Evolutionary conservation across 2,797 vertebrate species (phyloP).

Genomic region (Eurystomus glaucurus): DNA sequence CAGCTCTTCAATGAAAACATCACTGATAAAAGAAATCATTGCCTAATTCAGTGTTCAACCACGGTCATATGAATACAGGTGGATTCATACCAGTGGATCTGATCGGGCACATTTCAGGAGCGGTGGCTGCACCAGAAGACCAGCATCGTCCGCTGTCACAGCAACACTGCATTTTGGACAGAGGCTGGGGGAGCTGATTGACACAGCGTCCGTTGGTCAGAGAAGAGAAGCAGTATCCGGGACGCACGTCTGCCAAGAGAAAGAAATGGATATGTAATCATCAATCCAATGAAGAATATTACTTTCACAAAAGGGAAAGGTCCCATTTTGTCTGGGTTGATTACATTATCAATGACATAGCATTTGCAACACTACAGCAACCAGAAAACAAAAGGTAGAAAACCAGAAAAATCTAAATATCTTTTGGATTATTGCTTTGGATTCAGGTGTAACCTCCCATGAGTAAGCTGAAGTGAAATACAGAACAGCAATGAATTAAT

Average conservation of each 20-base stretch:
- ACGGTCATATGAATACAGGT: fast-evolving
- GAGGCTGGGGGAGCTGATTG: slow-evolving; percentile 90
- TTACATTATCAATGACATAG: neutral
- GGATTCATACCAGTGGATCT: slow-evolving; percentile 89
- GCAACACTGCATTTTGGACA: slow-evolving; percentile 94
- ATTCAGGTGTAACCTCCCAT: neutral
- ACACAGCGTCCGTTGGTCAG: slow-evolving; percentile 91
- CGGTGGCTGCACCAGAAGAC: slow-evolving; percentile 83
- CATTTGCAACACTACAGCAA: neutral
- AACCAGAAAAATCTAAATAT: neutral
- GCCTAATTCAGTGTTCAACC: neutral
- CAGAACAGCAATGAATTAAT: neutral
- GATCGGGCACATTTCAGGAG: slow-evolving; percentile 94
- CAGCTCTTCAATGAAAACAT: neutral
- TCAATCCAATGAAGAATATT: fast-evolving
- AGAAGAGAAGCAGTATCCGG: slow-evolving; percentile 91
- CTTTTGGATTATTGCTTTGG: neutral
- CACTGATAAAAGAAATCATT: neutral
- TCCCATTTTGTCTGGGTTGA: fast-evolving
- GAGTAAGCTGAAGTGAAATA: neutral
- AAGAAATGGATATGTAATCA: neutral
- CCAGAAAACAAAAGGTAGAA: neutral
- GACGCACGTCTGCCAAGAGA: slow-evolving; percentile 87
- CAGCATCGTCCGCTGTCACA: slow-evolving; percentile 94
- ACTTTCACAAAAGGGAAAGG: neutral